Conservation (phyloP, 2,797 vertebrate genomes). For the Dicrostonyx torquatus region DNA sequence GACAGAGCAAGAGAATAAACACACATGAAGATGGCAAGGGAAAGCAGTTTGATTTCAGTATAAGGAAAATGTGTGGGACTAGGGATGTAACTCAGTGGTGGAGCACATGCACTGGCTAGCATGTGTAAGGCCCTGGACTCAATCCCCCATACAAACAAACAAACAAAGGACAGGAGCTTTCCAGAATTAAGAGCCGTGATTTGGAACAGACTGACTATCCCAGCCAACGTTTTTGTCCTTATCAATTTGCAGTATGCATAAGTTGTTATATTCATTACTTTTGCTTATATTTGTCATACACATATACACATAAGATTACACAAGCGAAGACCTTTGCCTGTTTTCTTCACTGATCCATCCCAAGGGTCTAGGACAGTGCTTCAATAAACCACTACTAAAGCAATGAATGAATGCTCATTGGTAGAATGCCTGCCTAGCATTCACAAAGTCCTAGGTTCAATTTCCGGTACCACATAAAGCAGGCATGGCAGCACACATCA, state of each 20-base stretch:
- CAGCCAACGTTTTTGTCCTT: neutral
- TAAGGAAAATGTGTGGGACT: neutral
- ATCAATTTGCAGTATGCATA: slow-evolving; percentile 14
- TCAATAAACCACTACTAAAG: neutral
- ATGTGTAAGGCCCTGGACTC: neutral
- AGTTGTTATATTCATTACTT: neutral
- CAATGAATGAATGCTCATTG: neutral
- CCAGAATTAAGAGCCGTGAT: neutral
- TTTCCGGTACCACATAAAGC: neutral
- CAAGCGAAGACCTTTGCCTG: neutral
- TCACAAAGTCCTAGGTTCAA: neutral
- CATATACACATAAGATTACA: neutral
- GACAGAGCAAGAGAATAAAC: slow-evolving; percentile 1
- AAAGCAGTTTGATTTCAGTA: slow-evolving; percentile 16
- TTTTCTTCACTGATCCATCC: neutral
- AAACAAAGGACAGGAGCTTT: neutral
- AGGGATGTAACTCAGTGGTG: neutral
- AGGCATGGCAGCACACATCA: neutral
- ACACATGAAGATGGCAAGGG: neutral
- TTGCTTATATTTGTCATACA: neutral
- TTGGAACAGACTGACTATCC: neutral
- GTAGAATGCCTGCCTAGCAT: neutral
- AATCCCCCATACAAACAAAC: neutral
- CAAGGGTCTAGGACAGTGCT: neutral
- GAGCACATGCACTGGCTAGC: neutral